Percentiles rank a stretch among this genome's conserved stretches.
Conservation (phyloP, 92 coral and sea anemone genomes). For the Blastomussa wellsi region DNA sequence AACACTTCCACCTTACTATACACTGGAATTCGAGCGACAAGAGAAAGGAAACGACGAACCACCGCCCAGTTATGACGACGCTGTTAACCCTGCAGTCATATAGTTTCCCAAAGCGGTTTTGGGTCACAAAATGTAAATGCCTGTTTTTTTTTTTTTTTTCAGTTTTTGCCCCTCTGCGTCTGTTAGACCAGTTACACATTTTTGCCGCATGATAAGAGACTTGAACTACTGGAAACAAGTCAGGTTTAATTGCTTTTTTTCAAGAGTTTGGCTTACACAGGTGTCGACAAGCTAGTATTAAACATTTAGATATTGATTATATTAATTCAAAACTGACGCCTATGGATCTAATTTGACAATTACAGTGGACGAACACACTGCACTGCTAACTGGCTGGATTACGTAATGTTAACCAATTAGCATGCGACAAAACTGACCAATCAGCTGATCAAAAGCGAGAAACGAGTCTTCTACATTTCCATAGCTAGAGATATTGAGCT, state of each 20-base stretch:
- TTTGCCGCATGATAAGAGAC: neutral
- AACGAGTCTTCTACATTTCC: neutral
- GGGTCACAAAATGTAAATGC: neutral
- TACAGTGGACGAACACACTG: no score
- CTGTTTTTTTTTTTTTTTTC: neutral
- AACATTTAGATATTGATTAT: neutral
- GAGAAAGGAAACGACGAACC: neutral
- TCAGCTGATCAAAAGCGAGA: neutral
- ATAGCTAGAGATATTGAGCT: neutral
- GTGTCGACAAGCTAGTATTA: neutral
- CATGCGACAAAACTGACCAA: neutral
- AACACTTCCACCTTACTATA: constrained; percentile 58
- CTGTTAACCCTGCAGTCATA: constrained; percentile 17
- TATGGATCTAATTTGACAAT: no score
- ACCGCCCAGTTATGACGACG: constrained; percentile 63
- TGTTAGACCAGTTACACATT: neutral
- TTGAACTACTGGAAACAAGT: neutral
- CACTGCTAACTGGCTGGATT: no score
- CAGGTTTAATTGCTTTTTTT: neutral
- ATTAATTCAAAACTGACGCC: neutral
- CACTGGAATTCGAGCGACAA: constrained; percentile 20
- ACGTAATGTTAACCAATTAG: neutral
- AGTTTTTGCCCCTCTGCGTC: neutral
- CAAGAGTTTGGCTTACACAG: neutral
- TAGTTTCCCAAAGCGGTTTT: no score